Evolutionary conservation across 2,113 vertebrate species (phyloP).

Genomic region (Eulemur rufifrons): DNA sequence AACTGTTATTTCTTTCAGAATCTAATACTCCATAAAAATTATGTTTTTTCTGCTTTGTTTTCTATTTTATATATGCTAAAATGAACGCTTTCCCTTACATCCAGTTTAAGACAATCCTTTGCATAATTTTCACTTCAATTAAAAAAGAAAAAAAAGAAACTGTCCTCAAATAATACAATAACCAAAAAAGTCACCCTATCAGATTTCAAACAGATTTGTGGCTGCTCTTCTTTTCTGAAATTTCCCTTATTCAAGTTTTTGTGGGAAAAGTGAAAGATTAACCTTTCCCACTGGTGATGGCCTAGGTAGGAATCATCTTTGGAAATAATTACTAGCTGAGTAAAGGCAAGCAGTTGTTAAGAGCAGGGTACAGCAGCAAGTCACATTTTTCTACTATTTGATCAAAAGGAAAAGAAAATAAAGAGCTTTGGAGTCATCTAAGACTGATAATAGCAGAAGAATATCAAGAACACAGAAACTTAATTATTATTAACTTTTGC

Average conservation of each 20-base stretch:
- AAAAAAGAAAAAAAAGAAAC: not conserved
- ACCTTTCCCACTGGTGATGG: not conserved
- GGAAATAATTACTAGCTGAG: constrained; percentile 26
- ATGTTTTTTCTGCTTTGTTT: constrained; percentile 45
- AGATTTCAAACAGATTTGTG: constrained; percentile 41
- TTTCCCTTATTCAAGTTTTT: not conserved
- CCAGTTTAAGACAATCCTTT: constrained; percentile 39
- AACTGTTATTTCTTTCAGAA: constrained; percentile 70
- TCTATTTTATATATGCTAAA: constrained; percentile 32
- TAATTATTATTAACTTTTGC: constrained; percentile 24
- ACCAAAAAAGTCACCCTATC: constrained; percentile 7
- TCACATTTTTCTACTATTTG: constrained; percentile 58
- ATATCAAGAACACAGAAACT: constrained; percentile 29
- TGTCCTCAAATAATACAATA: constrained; percentile 45
- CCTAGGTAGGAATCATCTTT: not conserved
- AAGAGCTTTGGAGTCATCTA: constrained; percentile 29
- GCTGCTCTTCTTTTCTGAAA: constrained; percentile 27
- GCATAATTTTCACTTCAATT: constrained; percentile 28
- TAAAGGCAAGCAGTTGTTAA: constrained; percentile 24
- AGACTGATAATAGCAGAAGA: constrained; percentile 34
- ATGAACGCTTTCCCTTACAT: not conserved
- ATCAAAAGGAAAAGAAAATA: constrained; percentile 68
- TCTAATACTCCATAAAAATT: constrained; percentile 64
- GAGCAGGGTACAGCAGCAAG: constrained; percentile 14
- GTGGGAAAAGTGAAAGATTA: constrained; percentile 10